Percentiles rank a stretch among this genome's conserved stretches.
Conservation (phyloP, 2,113 vertebrate species). For the Setophaga kirtlandii region DNA sequence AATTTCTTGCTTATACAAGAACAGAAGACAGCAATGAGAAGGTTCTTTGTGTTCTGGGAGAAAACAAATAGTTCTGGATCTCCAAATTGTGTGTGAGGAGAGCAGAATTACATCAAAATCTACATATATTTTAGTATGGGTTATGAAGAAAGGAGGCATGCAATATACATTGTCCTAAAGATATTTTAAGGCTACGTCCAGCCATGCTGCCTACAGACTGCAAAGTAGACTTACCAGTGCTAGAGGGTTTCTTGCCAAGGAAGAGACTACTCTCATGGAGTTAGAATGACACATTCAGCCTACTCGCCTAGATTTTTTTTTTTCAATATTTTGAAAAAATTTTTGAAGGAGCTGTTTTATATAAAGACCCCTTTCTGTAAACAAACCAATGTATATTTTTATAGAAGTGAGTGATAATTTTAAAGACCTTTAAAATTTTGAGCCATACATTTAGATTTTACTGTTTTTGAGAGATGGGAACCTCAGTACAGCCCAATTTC, state of each 20-base stretch:
- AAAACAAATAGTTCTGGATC: neutral
- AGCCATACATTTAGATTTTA: neutral
- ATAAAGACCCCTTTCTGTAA: neutral
- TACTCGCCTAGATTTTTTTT: neutral
- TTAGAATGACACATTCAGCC: neutral
- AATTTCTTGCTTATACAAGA: neutral
- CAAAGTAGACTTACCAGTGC: fast-evolving
- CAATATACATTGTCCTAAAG: neutral
- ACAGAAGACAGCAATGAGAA: neutral
- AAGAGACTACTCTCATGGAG: neutral
- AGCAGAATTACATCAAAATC: neutral
- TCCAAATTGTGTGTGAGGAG: neutral
- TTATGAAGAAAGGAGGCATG: neutral
- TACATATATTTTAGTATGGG: neutral
- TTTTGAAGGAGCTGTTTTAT: neutral
- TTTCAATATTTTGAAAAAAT: constrained; percentile 1
- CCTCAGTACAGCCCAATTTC: neutral
- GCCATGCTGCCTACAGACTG: neutral
- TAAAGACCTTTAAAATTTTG: neutral
- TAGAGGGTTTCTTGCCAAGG: neutral
- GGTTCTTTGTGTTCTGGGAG: neutral
- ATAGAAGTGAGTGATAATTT: neutral
- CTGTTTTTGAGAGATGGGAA: neutral
- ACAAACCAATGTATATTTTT: neutral
- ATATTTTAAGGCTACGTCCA: neutral